Base-by-base conservation (phyloP, 2,113 vertebrate genomes). In the Taurulus bubalis region DNA sequence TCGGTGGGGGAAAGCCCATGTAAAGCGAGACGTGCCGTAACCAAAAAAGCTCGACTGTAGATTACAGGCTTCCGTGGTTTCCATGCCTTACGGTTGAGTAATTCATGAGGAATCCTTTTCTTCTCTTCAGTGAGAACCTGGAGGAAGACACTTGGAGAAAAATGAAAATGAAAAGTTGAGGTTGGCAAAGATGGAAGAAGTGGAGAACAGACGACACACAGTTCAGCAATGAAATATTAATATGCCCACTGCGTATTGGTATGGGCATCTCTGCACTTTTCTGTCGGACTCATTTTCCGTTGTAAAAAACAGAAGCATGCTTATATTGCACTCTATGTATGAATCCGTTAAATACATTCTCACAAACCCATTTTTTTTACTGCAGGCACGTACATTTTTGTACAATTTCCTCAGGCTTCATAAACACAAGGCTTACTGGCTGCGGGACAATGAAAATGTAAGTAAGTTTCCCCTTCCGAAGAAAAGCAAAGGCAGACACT, bases 221-320 rank as follows among this genome's bases (percentile, higher is more conserved):
- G 58, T 60, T 65, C 8, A 2, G 47, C 83, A 77, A 77, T 93
- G 73, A 91, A 92, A 91, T 76, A 87, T 92, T 89, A 75, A 90
- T 88, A 70, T 53, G 55, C 45, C 77, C 59, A 32, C 72, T 74
- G 85, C 75, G 80, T 38, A 83, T 66, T n/a, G 67, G 68, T 65
- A 55, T 0, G 32, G 58, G 58, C 74, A 72, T 65, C 40, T 45
- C 62, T 59, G 34, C 18, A 40, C 59, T 51, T 71, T 38, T 77
- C 74, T 78, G 64, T 76, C 36, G 11, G 42, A 88, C 79, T 83
- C 18, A 77, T 83, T 83, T 80, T 83, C 83, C 70, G 47, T 56
- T 36, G 75, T 86, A 72, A 83, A 80, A 62, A 63, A 59, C 7
- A 2, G 10, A 83, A 56, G 42, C 60, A 10, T 12, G 40, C 53